Evolutionary conservation across 2,113 vertebrate genomes (phyloP), one percentile per base, ranked within the genome.

Genomic region (Glaucomys volans): DNA sequence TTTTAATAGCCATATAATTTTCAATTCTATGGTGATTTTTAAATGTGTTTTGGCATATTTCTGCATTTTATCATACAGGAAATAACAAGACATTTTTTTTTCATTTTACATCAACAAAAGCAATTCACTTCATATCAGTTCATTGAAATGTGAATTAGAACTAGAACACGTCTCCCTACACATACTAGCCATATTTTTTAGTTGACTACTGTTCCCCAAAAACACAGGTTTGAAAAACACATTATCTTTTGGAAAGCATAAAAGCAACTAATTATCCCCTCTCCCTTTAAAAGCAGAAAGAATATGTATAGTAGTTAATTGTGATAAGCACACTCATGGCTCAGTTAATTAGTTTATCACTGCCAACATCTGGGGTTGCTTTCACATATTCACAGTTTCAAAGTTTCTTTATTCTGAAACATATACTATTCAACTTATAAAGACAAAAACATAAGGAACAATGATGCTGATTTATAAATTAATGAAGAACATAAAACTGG

Each of bases 221-320:
- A 52, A 16, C 4, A 30, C 6, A 10, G 32, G 10, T 66, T 74
- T 4, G 64, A 87, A 79, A 81, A 52, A 42, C 16, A 82, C 37
- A 52, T 32, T 6, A 37, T 74, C 59, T 62, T 90, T 90, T 82
- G 24, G 35, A 14, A 90, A 57, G 69, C 40, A 47, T 30, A 75
- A 75, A 64, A 66, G 67, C 28, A 62, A 71, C 20, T 37, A 69
- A n/a, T 93, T 44, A 92, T 69, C 37, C 64, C 32, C 26, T 57
- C 42, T n/a, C 42, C 35, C 20, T 95, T 42, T 76, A 57, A 44
- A 91, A 59, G 64, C 35, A 86, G 80, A 80, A 91, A 72, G 87
- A 37, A 35, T 8, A 28, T 20, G 32, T 8, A 37, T 1, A 44
- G 59, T 28, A 54, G 13, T 24, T 67, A 47, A 57, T 24, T 52